Conservation (phyloP, 2,888 invertebrate genomes). For the Scelioninae gen. 1 region DNA sequence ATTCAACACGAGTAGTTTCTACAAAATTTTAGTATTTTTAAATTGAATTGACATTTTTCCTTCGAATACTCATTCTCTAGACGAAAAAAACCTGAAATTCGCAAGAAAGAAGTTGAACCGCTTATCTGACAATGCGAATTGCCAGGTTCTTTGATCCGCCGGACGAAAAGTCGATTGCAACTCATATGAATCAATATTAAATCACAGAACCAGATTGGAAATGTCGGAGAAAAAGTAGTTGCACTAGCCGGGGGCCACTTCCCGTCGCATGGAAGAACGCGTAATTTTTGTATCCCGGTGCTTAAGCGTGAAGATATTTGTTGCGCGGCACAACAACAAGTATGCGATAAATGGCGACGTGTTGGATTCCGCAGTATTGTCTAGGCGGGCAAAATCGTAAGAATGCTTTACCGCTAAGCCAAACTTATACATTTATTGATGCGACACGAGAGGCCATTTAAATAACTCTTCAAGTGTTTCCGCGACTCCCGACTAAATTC, state of each 20-base stretch:
- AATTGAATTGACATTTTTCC: no score
- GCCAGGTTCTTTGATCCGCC: no score
- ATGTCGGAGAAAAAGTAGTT: constrained; percentile 45
- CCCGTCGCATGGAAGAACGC: constrained; percentile 70
- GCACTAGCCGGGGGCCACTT: constrained; percentile 50
- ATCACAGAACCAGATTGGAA: constrained; percentile 65
- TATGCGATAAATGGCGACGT: constrained; percentile 54
- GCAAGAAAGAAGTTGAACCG: no score
- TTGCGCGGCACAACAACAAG: constrained; percentile 54
- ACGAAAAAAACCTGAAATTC: no score
- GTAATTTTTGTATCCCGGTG: constrained; percentile 53
- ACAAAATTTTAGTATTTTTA: no score
- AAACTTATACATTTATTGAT: constrained; percentile 40
- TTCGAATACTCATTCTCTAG: no score
- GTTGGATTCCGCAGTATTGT: constrained; percentile 52
- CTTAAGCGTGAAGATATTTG: constrained; percentile 69
- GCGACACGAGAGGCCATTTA: constrained; percentile 19
- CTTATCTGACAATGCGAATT: constrained; percentile 35
- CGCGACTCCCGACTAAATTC: not conserved
- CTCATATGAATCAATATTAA: constrained; percentile 50
- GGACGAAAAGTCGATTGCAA: constrained; percentile 54
- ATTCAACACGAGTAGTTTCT: no score
- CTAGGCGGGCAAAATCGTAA: constrained; percentile 27
- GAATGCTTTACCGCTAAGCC: constrained; percentile 28
- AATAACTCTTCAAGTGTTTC: constrained; percentile 7